A percentile compares a stretch with the other conserved stretches of the same genome.
These are phyloP conservation scores for Pterophyllum scalare DNA, from an alignment of 2,113 vertebrate genomes.

Conservation along the genomic window DNA sequence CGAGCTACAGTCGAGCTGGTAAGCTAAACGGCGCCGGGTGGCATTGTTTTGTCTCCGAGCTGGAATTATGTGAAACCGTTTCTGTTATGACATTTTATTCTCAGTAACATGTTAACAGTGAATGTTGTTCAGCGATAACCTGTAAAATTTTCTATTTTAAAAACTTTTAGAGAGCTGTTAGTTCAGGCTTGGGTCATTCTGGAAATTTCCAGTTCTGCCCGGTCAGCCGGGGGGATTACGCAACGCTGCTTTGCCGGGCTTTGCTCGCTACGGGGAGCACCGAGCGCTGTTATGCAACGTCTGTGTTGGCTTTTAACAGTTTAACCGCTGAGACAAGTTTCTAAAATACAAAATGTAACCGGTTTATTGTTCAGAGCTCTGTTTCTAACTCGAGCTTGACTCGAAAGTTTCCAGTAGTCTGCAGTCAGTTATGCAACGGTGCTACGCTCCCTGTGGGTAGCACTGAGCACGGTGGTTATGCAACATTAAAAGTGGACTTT, in stretches of 20 bases:
- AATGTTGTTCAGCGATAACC: neutral
- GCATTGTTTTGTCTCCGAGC: neutral
- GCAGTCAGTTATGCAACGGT: neutral
- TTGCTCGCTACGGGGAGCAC: neutral
- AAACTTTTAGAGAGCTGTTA: neutral
- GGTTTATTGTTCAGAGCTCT: neutral
- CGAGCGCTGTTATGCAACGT: neutral
- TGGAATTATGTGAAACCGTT: neutral
- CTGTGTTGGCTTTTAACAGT: neutral
- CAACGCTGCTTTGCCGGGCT: neutral
- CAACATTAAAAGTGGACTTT: neutral
- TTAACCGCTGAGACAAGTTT: neutral
- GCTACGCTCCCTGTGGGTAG: neutral
- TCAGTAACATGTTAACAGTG: neutral
- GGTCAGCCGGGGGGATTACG: neutral
- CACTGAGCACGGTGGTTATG: neutral
- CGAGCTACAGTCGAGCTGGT: conserved; percentile 22
- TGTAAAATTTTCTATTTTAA: neutral
- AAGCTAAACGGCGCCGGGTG: conserved; percentile 12
- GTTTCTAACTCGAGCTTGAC: neutral
- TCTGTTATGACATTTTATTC: neutral
- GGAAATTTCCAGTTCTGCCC: conserved; percentile 49
- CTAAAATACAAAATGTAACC: neutral
- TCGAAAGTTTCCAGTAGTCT: neutral
- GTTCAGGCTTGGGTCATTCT: conserved; percentile 1